A percentile compares a stretch with the other conserved stretches of the same genome.
Evolutionary conservation across 2,888 invertebrate species (phyloP).

Genomic region (Polylopha cassiicola): DNA sequence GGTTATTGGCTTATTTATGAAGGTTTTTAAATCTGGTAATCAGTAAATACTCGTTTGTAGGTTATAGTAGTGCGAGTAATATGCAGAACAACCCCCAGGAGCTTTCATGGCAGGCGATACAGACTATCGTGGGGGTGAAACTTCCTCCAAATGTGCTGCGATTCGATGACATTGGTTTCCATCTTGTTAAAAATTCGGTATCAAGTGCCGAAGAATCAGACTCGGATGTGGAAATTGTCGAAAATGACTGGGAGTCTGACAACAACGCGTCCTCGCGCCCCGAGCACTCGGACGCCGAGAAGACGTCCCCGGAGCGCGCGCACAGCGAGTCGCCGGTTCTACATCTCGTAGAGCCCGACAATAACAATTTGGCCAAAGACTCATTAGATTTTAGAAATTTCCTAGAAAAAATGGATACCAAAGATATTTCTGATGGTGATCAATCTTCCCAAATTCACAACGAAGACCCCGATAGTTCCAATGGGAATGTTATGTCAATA

Average conservation of each 20-base stretch:
- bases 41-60: conserved; percentile 71
- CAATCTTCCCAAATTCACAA: conserved; percentile 51
- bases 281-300: conserved; percentile 70
- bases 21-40: conserved; percentile 52
- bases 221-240: conserved; percentile 74
- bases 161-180: conserved; percentile 74
- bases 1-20: conserved; percentile 27
- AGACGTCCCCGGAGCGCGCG: conserved; percentile 63
- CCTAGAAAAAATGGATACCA: conserved; percentile 62
- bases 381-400: conserved; percentile 61
- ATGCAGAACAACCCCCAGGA: conserved; percentile 79
- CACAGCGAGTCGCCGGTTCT: conserved; percentile 67
- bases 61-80: conserved; percentile 77
- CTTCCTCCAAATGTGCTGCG: conserved; percentile 73
- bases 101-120: conserved; percentile 78
- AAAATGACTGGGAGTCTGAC: conserved; percentile 73
- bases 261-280: conserved; percentile 67
- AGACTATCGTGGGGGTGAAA: conserved; percentile 76
- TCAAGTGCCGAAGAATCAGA: conserved; percentile 71
- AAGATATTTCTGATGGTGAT: conserved; percentile 59
- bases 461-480: conserved; percentile 69
- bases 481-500: conserved; percentile 72
- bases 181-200: conserved; percentile 65
- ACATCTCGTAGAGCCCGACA: conserved; percentile 69
- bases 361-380: conserved; percentile 64